Evolutionary conservation across 1,140 invertebrate genomes (phyloP), one percentile per base, ranked within the genome.

Genomic region (Heliconius hewitsoni): DNA sequence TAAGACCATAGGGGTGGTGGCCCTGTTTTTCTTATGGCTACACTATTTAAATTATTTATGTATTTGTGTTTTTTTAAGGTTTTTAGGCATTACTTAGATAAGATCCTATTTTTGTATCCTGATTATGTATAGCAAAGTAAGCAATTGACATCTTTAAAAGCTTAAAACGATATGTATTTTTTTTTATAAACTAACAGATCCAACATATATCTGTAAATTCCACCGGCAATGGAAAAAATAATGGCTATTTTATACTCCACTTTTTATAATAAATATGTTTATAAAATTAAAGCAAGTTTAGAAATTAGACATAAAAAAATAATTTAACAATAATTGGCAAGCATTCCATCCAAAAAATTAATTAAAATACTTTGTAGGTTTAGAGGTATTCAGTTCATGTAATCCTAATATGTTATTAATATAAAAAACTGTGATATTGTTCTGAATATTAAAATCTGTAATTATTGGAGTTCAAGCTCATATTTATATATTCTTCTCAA

Each of bases 81-180:
- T 71, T 81, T 66, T 74, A 74, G 42, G 50, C 77, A 74, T 74
- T 81, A 81, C 60, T 74, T 16, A 52, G 77, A 71, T 77, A 81
- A 81, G 76, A 77, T 77, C 19, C 52, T 80, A 81, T 81, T 81
- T 81, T 81, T 81, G 71, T 81, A 81, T 73, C 13, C 37, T 46
- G 66, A 50, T 5, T 50, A 79, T 55, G 19, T 6, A 46, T 30
- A 66, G 60, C 9, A 66, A 66, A 66, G 55, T 57, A 66, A 27
- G 60, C 60, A 27, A 66, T 66, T 66, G 23, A 27, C 60, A 13
- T 57, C 11, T 11, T 66, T 66, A 30, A 66, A 66, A 30, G 42
- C 13, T 46, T 46, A 46, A 46, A 46, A 46, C 13, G 16, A 4
- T 46, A 46, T 46, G 42, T 16, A 16, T 55, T 55, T 55, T 19